Evolutionary conservation across 2,113 vertebrate species (phyloP).

Genomic region (Aspiorhynchus laticeps): DNA sequence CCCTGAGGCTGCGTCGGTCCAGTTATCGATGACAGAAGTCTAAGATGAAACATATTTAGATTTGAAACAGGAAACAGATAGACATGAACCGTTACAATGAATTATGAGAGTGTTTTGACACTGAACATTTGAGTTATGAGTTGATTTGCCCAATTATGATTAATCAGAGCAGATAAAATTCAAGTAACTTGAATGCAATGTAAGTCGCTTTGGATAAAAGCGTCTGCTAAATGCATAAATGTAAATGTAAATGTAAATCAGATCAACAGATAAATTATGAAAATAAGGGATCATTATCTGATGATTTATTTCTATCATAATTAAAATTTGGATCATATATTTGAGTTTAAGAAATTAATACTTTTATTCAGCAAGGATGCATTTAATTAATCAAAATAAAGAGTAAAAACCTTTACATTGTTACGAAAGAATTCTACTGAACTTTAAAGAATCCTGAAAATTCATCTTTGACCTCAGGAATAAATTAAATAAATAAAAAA

Average conservation of each 20-base stretch:
- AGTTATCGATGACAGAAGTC: constrained; percentile 93
- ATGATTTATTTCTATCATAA: no score
- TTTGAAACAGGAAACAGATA: neutral
- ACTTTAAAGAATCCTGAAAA: neutral
- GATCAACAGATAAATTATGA: no score
- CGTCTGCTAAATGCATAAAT: no score
- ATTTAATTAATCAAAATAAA: neutral
- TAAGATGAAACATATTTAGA: constrained; percentile 58
- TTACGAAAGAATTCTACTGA: neutral
- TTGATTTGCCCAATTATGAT: neutral
- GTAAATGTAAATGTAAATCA: no score
- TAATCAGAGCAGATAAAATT: no score
- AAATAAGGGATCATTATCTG: no score
- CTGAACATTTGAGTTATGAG: neutral
- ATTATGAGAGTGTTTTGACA: neutral
- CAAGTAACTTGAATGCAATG: no score
- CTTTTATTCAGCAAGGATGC: neutral
- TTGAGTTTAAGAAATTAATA: no score
- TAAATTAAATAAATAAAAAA: neutral
- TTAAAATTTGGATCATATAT: no score
- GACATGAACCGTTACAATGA: neutral
- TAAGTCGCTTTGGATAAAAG: no score
- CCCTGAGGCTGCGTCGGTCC: constrained; percentile 83
- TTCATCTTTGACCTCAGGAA: neutral
- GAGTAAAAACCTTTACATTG: neutral